These are phyloP conservation scores for Sarcophaga rosellei DNA, from an alignment of 2,888 invertebrate genomes.

Conservation along the genomic window DNA sequence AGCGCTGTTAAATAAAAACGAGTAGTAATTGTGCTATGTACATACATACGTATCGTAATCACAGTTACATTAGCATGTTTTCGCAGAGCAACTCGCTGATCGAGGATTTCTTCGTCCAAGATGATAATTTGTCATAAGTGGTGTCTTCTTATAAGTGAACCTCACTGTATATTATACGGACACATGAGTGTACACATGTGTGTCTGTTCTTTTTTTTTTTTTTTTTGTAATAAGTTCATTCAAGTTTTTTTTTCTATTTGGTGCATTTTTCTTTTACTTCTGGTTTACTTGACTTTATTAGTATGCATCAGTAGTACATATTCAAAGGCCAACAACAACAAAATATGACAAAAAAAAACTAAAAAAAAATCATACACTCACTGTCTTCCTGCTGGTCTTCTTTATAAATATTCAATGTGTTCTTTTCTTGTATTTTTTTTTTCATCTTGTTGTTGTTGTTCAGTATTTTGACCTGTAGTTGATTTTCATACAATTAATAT, in stretches of 20 bases:
- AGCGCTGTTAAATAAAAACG: too few species aligned
- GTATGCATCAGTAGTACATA: constrained; percentile 32
- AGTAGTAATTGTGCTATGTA: too few species aligned
- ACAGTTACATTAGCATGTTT: too few species aligned
- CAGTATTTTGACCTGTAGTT: neutral
- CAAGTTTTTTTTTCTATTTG: neutral
- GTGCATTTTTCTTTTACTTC: neutral
- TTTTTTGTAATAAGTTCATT: too few species aligned
- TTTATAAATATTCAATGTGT: constrained; percentile 23
- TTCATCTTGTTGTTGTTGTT: constrained; percentile 11
- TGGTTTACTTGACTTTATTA: neutral
- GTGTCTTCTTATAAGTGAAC: too few species aligned
- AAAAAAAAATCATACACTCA: constrained; percentile 25
- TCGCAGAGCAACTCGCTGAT: too few species aligned
- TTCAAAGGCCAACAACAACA: constrained; percentile 9
- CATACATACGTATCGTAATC: too few species aligned
- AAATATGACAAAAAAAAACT: neutral
- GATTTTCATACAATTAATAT: constrained; percentile 1
- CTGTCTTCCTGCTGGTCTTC: constrained; percentile 55
- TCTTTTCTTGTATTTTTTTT: constrained; percentile 3
- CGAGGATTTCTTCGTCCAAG: too few species aligned
- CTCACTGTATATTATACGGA: too few species aligned
- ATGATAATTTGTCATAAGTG: too few species aligned
- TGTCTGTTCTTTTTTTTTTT: too few species aligned
- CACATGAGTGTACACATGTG: too few species aligned